Conservation (phyloP, 35 echinoderm and acorn worm species). For the Eucidaris tribuloides region DNA sequence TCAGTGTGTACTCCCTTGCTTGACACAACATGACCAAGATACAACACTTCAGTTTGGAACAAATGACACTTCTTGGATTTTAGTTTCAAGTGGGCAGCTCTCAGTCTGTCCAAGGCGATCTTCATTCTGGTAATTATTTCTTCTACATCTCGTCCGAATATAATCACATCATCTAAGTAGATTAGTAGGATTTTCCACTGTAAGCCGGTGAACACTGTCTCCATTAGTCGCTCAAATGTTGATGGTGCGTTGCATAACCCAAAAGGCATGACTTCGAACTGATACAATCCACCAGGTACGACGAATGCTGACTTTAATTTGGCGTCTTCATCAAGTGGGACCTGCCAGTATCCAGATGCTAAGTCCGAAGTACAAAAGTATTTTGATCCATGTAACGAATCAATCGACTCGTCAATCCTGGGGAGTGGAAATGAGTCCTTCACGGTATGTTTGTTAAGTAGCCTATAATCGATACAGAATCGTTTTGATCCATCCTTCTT, state of each 20-base stretch:
- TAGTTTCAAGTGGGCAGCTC: slow-evolving; percentile 28
- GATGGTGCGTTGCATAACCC: slow-evolving; percentile 55
- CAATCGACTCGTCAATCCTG: slow-evolving; percentile 22
- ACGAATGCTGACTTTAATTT: slow-evolving; percentile 63
- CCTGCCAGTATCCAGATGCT: slow-evolving; percentile 66
- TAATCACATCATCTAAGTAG: slow-evolving; percentile 42
- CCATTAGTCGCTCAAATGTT: slow-evolving; percentile 68
- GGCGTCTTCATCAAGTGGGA: slow-evolving; percentile 35
- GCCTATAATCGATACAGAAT: too few species aligned
- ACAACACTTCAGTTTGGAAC: slow-evolving; percentile 27
- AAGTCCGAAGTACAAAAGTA: slow-evolving; percentile 51
- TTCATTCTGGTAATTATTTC: neutral
- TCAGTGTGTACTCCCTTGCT: neutral
- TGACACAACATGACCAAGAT: slow-evolving; percentile 38
- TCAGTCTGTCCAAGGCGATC: neutral
- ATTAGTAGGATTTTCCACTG: slow-evolving; percentile 37
- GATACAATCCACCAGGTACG: slow-evolving; percentile 37
- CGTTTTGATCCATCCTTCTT: slow-evolving; percentile 26
- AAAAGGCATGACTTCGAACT: slow-evolving; percentile 51
- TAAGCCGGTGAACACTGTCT: slow-evolving; percentile 24
- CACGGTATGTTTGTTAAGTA: too few species aligned
- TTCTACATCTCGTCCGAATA: neutral
- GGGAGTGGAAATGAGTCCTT: slow-evolving; percentile 20
- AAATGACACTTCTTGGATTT: slow-evolving; percentile 38
- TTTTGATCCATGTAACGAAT: slow-evolving; percentile 30